These are phyloP conservation scores for Chaetura pelagica DNA, from an alignment of 2,113 vertebrate species.

Conservation along the genomic window DNA sequence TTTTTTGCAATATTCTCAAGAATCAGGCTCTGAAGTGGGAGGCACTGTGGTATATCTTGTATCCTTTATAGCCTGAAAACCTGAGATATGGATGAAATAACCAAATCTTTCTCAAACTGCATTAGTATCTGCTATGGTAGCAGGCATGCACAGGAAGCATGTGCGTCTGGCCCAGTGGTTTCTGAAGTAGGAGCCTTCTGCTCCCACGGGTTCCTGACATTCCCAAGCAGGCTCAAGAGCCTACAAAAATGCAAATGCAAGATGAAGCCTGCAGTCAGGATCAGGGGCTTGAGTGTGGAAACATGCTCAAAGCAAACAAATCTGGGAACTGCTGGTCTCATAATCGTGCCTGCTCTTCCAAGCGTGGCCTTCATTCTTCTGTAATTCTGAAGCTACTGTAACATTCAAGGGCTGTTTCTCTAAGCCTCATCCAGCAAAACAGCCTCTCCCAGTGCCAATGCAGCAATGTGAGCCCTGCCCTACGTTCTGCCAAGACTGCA, in stretches of 20 bases:
- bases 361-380: not conserved
- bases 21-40: not conserved
- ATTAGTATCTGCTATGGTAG: not conserved
- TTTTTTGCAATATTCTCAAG: not conserved
- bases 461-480: constrained; percentile 16
- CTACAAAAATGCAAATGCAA: not conserved
- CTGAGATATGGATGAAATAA: not conserved
- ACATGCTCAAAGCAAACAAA: not conserved
- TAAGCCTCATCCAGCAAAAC: not conserved
- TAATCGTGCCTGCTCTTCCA: not conserved
- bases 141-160: not conserved
- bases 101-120: not conserved
- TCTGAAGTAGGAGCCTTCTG: not conserved
- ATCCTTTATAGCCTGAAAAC: not conserved
- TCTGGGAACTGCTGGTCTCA: not conserved
- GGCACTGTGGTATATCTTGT: not conserved
- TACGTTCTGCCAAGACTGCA: constrained; percentile 45
- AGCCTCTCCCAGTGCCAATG: not conserved
- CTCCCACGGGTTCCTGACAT: not conserved
- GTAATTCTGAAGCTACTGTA: not conserved
- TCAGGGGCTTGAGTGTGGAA: accelerated
- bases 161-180: not conserved
- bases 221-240: not conserved
- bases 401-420: not conserved
- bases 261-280: not conserved